Percentiles rank a stretch among this genome's conserved stretches.
phyloP scores from a whole-genome alignment of 37 sponge, comb jelly and placozoan species.

The Eunapius fragilis region DNA sequence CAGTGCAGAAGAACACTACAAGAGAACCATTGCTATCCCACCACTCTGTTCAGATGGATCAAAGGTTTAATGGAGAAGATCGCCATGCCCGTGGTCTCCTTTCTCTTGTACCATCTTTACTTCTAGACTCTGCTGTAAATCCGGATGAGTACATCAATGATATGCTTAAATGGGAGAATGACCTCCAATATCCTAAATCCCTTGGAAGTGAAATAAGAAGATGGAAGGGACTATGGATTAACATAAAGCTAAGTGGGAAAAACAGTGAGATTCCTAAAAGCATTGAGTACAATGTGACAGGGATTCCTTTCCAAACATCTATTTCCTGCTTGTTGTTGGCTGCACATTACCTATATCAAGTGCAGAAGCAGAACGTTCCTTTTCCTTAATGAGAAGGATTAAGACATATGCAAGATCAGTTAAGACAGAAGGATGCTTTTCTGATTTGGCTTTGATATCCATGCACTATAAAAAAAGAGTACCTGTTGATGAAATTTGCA shows the following conservation, averaged over 20 bases:
- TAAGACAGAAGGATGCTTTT: conserved; percentile 16
- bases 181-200: conserved; percentile 43
- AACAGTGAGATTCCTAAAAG: conserved; percentile 3
- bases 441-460: conserved; percentile 53
- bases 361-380: conserved; percentile 48
- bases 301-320: conserved; percentile 53
- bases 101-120: conserved; percentile 23
- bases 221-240: conserved; percentile 44
- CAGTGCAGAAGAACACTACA: conserved; percentile 40
- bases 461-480: conserved; percentile 37
- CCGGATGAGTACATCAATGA: neutral
- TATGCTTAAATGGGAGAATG: conserved; percentile 30
- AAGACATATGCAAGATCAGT: conserved; percentile 52
- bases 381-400: conserved; percentile 28
- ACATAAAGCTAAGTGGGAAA: neutral
- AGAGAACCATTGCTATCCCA: conserved; percentile 35
- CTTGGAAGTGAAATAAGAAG: conserved; percentile 40
- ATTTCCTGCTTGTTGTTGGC: conserved; percentile 40
- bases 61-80: conserved; percentile 32
- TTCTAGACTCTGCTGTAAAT: neutral
- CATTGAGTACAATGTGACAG: conserved; percentile 36
- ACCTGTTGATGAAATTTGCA: conserved; percentile 37
- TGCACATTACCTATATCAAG: conserved; percentile 55
- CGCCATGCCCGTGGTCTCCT: conserved; percentile 42
- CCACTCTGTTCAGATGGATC: conserved; percentile 9